Percentiles rank a stretch among this genome's conserved stretches.
phyloP scores from a whole-genome alignment of 2,888 invertebrate genomes.

The Adelphocoris suturalis region DNA sequence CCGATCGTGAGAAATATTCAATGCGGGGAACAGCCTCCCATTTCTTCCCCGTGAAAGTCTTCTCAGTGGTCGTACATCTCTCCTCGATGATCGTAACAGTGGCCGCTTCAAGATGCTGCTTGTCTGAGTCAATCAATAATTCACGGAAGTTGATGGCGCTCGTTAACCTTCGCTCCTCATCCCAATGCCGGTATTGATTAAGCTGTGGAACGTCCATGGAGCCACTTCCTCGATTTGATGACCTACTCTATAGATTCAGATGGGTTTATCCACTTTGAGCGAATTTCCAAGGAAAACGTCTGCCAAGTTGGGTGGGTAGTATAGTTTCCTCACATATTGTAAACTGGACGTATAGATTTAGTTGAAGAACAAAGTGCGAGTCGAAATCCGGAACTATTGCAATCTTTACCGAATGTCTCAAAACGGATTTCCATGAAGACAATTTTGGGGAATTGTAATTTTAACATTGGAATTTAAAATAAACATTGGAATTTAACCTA shows the following conservation, averaged over 20 bases:
- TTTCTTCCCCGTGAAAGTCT: not conserved
- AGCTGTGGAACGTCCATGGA: not conserved
- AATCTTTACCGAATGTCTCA: no score
- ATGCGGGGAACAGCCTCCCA: not conserved
- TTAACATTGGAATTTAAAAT: no score
- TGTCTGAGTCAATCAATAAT: conserved; percentile 33
- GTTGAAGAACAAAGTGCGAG: no score
- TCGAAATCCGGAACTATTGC: no score
- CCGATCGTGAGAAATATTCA: conserved; percentile 21
- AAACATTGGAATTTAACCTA: no score
- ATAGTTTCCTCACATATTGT: no score
- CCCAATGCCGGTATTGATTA: not conserved
- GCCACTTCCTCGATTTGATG: not conserved
- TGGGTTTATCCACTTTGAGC: not conserved
- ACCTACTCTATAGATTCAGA: not conserved
- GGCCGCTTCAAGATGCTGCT: not conserved
- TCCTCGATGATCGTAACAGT: conserved; percentile 23
- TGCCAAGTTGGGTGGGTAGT: no score
- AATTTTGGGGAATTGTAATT: no score
- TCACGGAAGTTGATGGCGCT: not conserved
- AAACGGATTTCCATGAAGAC: no score
- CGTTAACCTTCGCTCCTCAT: not conserved
- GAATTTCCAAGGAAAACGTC: no score
- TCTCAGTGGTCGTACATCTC: not conserved
- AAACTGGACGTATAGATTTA: no score